These are phyloP conservation scores for Cydia splendana DNA, from an alignment of 1,140 invertebrate species.

Conservation along the genomic window DNA sequence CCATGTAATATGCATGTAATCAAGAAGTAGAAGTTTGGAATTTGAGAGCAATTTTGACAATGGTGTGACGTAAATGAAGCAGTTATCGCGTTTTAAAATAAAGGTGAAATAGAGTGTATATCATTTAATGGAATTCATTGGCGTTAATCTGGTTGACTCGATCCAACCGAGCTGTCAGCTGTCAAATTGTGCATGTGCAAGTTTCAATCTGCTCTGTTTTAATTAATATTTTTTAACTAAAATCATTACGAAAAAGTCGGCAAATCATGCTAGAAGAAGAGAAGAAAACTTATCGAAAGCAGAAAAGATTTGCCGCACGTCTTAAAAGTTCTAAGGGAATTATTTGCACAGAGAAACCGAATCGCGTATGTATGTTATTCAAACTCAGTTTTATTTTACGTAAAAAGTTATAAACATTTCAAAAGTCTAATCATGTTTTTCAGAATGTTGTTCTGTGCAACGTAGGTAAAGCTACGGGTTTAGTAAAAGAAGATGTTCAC, in stretches of 20 bases:
- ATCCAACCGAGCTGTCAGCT: too few species aligned
- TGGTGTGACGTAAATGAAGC: background rate
- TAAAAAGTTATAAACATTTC: background rate
- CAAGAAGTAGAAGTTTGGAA: background rate
- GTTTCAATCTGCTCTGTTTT: background rate
- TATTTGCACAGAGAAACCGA: conserved; percentile 47
- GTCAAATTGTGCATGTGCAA: background rate
- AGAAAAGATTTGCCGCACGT: conserved; percentile 61
- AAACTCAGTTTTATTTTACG: background rate
- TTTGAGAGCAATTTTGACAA: background rate
- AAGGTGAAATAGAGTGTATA: background rate
- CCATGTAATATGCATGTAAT: background rate
- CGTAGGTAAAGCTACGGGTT: conserved; percentile 68
- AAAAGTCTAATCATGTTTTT: conserved; percentile 37
- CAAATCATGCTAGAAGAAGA: conserved; percentile 50
- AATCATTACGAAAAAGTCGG: background rate
- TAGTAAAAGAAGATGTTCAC: conserved; percentile 54
- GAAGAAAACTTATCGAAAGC: conserved; percentile 60
- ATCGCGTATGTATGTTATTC: conserved; percentile 46
- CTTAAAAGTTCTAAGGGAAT: conserved; percentile 61
- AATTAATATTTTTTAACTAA: background rate
- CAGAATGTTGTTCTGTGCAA: conserved; percentile 72
- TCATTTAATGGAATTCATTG: background rate
- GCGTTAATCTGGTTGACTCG: too few species aligned
- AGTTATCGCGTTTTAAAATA: background rate